Evolutionary conservation across 2,888 invertebrate species (phyloP).

Genomic region (Eretmocerus hayati): DNA sequence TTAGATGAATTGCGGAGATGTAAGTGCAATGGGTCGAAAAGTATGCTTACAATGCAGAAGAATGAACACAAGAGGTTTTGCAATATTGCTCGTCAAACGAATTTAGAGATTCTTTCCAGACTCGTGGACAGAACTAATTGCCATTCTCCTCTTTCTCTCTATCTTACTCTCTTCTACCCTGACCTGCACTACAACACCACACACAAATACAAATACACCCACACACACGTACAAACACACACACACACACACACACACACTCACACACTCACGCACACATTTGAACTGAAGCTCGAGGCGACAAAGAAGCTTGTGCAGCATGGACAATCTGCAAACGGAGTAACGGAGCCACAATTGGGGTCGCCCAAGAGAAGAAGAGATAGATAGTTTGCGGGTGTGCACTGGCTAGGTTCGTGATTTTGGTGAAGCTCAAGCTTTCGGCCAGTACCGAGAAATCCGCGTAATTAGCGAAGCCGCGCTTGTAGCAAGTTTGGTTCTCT

Average conservation of each 20-base stretch:
- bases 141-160: too few relatives aligned
- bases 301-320: not conserved
- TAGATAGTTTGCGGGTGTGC: too few relatives aligned
- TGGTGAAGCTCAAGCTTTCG: too few relatives aligned
- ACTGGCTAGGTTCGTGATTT: too few relatives aligned
- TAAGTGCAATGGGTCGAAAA: too few relatives aligned
- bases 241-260: not conserved
- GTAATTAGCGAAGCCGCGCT: slow-evolving; percentile 9
- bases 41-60: too few relatives aligned
- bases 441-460: slow-evolving; percentile 8
- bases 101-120: not conserved
- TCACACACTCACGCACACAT: not conserved
- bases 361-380: too few relatives aligned
- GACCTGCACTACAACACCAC: too few relatives aligned
- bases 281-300: not conserved
- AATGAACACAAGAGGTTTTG: too few relatives aligned
- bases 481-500: not conserved
- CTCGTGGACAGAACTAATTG: not conserved
- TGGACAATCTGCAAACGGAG: not conserved
- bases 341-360: too few relatives aligned
- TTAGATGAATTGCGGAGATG: too few relatives aligned
- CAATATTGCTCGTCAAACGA: not conserved
- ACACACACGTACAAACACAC: not conserved
- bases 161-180: too few relatives aligned
- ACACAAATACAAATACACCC: not conserved